Evolutionary conservation across 2,888 invertebrate genomes (phyloP), one percentile per base, ranked within the genome.

Genomic region (Caenorhabditis plicata): DNA sequence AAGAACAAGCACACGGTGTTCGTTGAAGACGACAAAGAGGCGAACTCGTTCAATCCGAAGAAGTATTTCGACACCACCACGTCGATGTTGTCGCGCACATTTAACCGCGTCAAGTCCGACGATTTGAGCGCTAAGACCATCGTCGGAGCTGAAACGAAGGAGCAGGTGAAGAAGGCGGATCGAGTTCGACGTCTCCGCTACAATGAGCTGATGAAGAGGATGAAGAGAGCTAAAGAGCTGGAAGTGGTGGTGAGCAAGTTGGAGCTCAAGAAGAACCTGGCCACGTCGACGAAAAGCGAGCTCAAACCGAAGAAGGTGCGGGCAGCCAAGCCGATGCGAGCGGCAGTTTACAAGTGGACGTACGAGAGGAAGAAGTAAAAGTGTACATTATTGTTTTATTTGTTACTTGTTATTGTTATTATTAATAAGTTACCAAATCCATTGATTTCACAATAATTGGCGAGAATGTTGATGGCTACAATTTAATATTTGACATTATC

Each of bases 51-150:
- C 81, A 87, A 89, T 81, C 77, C 90, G 5, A 88, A 87, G 0
- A 85, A 88, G 71, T 86, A 87, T 60, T 83, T 90, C 44, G 87
- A 88, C 71, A 91, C 90, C 0, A 89, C 90, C 80, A 88, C 89
- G 0, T 84, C 86, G 0, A 83, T 91, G 7, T 74, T 91, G 2
- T 84, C 85, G 11, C 85, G 89, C 41, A 86, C 87, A 73, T 87
- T 87, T 71, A 90, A 91, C 80, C 83, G 90, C 41, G 87, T 88
- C 0, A 86, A 57, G 26, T 57, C 45, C 11, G 68, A 64, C 1
- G 55, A 54, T 43, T 32, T 75, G 19, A 36, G 44, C 7, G 51
- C 55, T 4, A 63, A 57, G 17, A 49, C 49, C 0, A 56, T 74
- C 13, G 32, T 49, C n/a, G 73, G 66, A 26, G 67, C 67, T 8